Conservation (phyloP, 2,888 invertebrate species). For the Eumacrocentrus americanus region DNA sequence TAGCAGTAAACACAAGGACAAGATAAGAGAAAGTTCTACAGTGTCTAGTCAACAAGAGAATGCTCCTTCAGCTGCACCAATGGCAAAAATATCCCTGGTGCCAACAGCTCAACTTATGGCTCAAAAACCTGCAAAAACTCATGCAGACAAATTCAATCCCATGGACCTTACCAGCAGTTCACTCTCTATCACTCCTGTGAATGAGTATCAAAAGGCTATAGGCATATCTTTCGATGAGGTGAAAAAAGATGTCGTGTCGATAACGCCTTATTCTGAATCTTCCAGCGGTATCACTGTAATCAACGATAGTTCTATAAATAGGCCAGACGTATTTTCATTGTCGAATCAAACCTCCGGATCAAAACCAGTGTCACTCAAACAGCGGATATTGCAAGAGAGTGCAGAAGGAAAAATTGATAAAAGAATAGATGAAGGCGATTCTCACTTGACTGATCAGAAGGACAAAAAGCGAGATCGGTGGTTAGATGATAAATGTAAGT, state of each 20-base stretch:
- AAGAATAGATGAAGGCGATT: conserved; percentile 38
- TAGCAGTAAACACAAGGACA: conserved; percentile 46
- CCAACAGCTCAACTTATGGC: conserved; percentile 53
- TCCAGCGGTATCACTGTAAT: conserved; percentile 7
- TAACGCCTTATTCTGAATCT: conserved; percentile 51
- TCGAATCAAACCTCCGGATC: conserved; percentile 35
- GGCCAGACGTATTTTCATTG: neutral
- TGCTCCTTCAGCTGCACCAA: conserved; percentile 17
- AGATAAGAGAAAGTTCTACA: conserved; percentile 36
- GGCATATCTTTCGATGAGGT: conserved; percentile 42
- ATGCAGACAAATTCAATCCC: conserved; percentile 51
- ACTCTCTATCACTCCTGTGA: conserved; percentile 56
- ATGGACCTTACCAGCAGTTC: conserved; percentile 54
- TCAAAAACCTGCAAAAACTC: conserved; percentile 45
- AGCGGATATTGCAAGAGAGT: conserved; percentile 48
- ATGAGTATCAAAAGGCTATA: conserved; percentile 51
- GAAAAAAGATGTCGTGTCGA: conserved; percentile 55
- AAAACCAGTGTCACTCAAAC: conserved; percentile 45
- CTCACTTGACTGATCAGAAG: conserved; percentile 44
- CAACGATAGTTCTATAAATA: conserved; percentile 11
- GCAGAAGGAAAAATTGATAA: conserved; percentile 36
- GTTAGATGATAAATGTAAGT: conserved; percentile 46
- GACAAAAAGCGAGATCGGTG: conserved; percentile 44
- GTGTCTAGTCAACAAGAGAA: conserved; percentile 37
- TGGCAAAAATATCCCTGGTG: conserved; percentile 51